These are phyloP conservation scores for Leptonema lineaticorne DNA, from an alignment of 1,140 invertebrate genomes.

Conservation along the genomic window DNA sequence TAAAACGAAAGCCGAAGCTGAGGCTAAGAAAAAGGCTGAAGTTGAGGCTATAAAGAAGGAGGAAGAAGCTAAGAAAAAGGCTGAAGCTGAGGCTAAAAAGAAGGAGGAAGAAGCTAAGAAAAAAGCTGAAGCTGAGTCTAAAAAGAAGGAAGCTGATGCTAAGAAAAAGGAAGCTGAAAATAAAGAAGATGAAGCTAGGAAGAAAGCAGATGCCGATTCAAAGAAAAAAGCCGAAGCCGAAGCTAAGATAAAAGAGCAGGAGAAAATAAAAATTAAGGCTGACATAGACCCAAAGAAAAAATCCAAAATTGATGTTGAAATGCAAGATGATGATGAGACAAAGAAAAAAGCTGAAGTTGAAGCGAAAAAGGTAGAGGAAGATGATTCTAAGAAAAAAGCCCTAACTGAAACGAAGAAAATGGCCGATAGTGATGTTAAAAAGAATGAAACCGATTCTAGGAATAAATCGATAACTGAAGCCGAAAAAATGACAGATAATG, in stretches of 20 bases:
- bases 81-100: background rate
- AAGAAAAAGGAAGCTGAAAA: constrained; percentile 24
- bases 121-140: constrained; percentile 4
- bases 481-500: background rate
- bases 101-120: constrained; percentile 25
- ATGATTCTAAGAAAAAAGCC: background rate
- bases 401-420: constrained; percentile 19
- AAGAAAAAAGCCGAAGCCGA: constrained; percentile 26
- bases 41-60: too few relatives aligned
- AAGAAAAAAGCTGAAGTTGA: constrained; percentile 30
- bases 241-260: constrained; percentile 7
- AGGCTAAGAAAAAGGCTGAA: too few relatives aligned
- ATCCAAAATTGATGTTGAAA: constrained; percentile 2
- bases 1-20: too few relatives aligned
- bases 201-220: background rate
- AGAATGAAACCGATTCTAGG: background rate
- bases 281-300: constrained; percentile 8
- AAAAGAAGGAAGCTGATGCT: constrained; percentile 23
- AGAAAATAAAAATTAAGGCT: too few relatives aligned
- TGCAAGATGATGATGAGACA: constrained; percentile 31
- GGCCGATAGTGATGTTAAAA: constrained; percentile 16
- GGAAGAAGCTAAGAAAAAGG: too few relatives aligned
- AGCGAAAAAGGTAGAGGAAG: constrained; percentile 40
- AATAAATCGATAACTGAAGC: background rate
- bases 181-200: constrained; percentile 23